These are phyloP conservation scores for Esperia sulphurella DNA, from an alignment of 2,888 invertebrate species.

Conservation along the genomic window DNA sequence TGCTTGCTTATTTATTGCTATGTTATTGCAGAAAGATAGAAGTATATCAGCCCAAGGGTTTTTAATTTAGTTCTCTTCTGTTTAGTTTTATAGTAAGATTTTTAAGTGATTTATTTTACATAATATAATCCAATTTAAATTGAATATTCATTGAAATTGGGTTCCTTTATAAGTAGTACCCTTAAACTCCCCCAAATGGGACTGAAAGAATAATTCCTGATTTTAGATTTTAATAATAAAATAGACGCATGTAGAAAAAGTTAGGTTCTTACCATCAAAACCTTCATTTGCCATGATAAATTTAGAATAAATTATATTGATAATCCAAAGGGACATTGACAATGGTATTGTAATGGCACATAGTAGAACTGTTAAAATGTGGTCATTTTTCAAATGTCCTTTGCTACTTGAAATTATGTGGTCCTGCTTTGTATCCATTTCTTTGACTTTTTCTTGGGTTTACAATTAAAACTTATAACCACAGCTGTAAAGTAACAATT, in stretches of 20 bases:
- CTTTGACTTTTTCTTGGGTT: background rate
- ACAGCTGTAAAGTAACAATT: background rate
- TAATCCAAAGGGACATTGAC: conserved; percentile 88
- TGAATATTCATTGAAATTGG: no score
- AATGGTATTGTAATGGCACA: conserved; percentile 85
- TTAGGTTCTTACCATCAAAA: conserved; percentile 71
- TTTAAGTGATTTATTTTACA: no score
- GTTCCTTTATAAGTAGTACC: no score
- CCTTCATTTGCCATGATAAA: conserved; percentile 69
- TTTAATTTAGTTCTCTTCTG: no score
- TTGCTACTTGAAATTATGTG: conserved; percentile 13
- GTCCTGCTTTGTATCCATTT: conserved; percentile 12
- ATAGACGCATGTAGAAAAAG: background rate
- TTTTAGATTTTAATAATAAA: no score
- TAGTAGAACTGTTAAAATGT: conserved; percentile 80
- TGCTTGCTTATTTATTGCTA: no score
- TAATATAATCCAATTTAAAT: no score
- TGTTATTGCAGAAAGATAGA: no score
- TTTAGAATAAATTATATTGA: conserved; percentile 83
- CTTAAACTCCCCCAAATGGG: no score
- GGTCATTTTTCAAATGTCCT: conserved; percentile 41
- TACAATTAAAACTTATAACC: background rate
- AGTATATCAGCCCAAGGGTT: no score
- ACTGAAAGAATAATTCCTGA: no score
- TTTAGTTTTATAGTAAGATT: no score